Percentiles rank a stretch among this genome's conserved stretches.
Conservation (phyloP, 2,888 invertebrate genomes). For the Leucozona laternaria region DNA sequence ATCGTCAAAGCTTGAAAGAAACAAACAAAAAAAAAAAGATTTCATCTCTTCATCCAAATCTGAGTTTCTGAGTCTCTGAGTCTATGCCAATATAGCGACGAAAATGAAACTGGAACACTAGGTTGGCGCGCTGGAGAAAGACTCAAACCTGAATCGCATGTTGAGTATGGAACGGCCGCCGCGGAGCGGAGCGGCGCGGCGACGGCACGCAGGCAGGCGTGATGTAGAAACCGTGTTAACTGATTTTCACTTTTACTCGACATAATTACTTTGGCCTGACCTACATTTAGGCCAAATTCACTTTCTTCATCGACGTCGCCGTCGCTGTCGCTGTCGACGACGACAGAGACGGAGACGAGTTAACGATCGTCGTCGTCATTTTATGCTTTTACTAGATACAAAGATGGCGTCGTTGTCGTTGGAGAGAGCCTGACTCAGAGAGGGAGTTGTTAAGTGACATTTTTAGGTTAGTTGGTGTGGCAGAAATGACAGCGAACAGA, state of each 20-base stretch:
- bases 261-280: slow-evolving; percentile 76
- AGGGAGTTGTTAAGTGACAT: slow-evolving; percentile 41
- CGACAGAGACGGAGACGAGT: slow-evolving; percentile 24
- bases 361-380: slow-evolving; percentile 39
- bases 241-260: slow-evolving; percentile 76
- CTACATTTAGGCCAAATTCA: slow-evolving; percentile 74
- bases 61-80: not conserved
- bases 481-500: slow-evolving; percentile 48
- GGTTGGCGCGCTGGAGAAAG: slow-evolving; percentile 69
- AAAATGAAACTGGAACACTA: slow-evolving; percentile 74
- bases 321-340: not conserved
- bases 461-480: slow-evolving; percentile 59
- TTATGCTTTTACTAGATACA: slow-evolving; percentile 13
- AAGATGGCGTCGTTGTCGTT: slow-evolving; percentile 1
- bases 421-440: slow-evolving; percentile 13
- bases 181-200: too few relatives aligned
- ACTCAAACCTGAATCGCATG: slow-evolving; percentile 57
- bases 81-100: slow-evolving; percentile 45
- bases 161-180: not conserved
- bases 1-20: slow-evolving; percentile 27
- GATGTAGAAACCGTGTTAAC: slow-evolving; percentile 75
- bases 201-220: slow-evolving; percentile 63
- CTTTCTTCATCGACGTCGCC: slow-evolving; percentile 68
- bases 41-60: slow-evolving; percentile 15
- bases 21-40: slow-evolving; percentile 15